Conservation (phyloP, 2,797 vertebrate genomes). For the Pangasius djambal region DNA sequence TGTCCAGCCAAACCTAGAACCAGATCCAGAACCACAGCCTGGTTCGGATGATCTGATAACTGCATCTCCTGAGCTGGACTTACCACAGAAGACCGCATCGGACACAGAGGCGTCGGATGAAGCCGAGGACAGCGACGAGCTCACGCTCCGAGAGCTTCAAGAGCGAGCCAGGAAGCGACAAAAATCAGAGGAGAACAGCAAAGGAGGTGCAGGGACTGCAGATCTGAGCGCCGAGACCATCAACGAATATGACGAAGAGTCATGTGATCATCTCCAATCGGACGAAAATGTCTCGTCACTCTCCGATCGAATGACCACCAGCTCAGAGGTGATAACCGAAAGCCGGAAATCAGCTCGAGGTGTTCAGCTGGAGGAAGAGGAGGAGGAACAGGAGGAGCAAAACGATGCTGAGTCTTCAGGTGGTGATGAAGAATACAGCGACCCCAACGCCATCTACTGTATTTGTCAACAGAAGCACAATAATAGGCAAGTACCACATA, state of each 20-base stretch:
- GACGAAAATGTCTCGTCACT: conserved; percentile 38
- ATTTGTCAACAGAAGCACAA: conserved; percentile 88
- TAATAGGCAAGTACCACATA: conserved; percentile 80
- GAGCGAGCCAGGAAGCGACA: conserved; percentile 69
- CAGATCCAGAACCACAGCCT: conserved; percentile 75
- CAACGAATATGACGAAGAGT: conserved; percentile 3
- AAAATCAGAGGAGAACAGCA: conserved; percentile 64
- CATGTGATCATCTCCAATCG: conserved; percentile 48
- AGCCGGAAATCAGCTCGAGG: conserved; percentile 33
- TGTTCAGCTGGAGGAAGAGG: conserved; percentile 46
- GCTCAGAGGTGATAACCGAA: conserved; percentile 54
- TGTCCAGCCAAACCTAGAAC: conserved; percentile 73
- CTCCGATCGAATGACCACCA: too few species aligned
- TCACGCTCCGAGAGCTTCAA: conserved; percentile 78
- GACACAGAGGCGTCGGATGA: conserved; percentile 70
- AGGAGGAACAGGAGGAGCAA: conserved; percentile 7
- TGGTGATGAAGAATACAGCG: conserved; percentile 75
- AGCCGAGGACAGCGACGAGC: conserved; percentile 84
- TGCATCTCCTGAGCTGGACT: conserved; percentile 62
- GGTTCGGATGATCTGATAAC: conserved; percentile 67
- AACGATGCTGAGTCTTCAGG: conserved; percentile 54
- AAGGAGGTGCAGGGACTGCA: conserved; percentile 18
- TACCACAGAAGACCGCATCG: conserved; percentile 58
- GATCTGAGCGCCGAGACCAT: not conserved
- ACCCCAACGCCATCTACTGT: conserved; percentile 82